Conservation (phyloP, 2,888 invertebrate species). For the Helicoverpa assulta region DNA sequence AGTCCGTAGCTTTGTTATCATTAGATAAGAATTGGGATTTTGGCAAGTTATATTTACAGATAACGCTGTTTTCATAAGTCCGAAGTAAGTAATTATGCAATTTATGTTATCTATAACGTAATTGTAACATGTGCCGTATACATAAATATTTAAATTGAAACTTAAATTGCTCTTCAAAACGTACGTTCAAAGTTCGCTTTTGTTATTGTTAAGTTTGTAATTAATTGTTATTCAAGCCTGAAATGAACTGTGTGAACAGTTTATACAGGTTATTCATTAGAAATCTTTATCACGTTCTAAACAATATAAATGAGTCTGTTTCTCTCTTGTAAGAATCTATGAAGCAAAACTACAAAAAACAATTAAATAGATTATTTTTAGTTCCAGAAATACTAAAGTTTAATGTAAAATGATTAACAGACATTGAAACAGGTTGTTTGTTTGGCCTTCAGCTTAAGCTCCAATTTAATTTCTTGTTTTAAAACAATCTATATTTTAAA, state of each 20-base stretch:
- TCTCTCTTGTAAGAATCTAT: background rate
- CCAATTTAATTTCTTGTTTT: background rate
- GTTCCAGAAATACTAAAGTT: too few species aligned
- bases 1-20: constrained; percentile 44
- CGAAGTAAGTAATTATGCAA: constrained; percentile 74
- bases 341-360: background rate
- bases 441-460: background rate
- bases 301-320: background rate
- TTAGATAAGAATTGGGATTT: constrained; percentile 46
- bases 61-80: constrained; percentile 63
- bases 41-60: constrained; percentile 51
- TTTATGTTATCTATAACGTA: constrained; percentile 52
- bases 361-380: background rate
- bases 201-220: constrained; percentile 9
- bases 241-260: background rate
- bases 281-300: background rate
- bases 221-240: background rate
- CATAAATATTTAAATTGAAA: constrained; percentile 2
- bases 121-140: constrained; percentile 43
- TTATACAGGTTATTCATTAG: constrained; percentile 10
- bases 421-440: background rate
- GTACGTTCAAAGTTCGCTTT: background rate
- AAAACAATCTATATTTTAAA: too few species aligned
- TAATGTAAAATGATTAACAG: background rate
- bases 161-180: constrained; percentile 8